phyloP scores from a whole-genome alignment of 1,140 invertebrate genomes.

The Proales similis region DNA sequence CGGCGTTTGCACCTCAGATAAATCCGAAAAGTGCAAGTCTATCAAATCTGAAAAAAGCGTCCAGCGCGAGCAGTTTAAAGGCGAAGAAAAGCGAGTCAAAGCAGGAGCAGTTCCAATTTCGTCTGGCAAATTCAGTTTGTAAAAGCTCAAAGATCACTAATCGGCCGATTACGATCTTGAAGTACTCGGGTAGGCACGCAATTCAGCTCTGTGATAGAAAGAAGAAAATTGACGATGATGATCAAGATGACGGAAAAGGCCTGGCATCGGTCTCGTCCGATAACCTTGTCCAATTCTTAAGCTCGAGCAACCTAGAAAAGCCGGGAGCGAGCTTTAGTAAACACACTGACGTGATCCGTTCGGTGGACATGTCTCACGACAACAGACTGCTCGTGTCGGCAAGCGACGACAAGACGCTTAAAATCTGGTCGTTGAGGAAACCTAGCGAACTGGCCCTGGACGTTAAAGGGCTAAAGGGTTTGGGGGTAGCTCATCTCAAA shows the following conservation, averaged over 20 bases:
- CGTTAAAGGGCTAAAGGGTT: slow-evolving; percentile 3
- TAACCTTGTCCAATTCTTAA: slow-evolving; percentile 45
- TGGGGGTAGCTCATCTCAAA: slow-evolving; percentile 3
- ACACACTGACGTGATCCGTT: slow-evolving; percentile 43
- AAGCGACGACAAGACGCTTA: slow-evolving; percentile 47
- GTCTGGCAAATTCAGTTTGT: slow-evolving; percentile 41
- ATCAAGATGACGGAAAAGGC: slow-evolving; percentile 43
- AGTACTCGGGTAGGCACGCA: slow-evolving; percentile 9
- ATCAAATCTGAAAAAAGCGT: slow-evolving; percentile 38
- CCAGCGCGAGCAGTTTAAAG: neutral
- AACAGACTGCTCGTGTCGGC: slow-evolving; percentile 44
- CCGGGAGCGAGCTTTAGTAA: slow-evolving; percentile 40
- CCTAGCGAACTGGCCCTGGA: slow-evolving; percentile 39
- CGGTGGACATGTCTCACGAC: slow-evolving; percentile 45
- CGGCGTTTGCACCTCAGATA: slow-evolving; percentile 36
- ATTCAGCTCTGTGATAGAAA: neutral
- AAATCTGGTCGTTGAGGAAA: slow-evolving; percentile 44
- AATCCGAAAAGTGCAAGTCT: slow-evolving; percentile 43
- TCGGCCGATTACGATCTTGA: slow-evolving; percentile 20
- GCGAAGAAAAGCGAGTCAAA: slow-evolving; percentile 38
- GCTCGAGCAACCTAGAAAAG: slow-evolving; percentile 43
- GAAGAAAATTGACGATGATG: neutral
- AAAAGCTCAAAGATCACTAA: slow-evolving; percentile 7
- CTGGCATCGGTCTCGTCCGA: slow-evolving; percentile 47
- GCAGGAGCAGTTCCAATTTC: slow-evolving; percentile 43